A percentile compares a stretch with the other conserved stretches of the same genome.
Conservation (phyloP, 2,113 vertebrate genomes). For the Myrmecophaga tridactyla region DNA sequence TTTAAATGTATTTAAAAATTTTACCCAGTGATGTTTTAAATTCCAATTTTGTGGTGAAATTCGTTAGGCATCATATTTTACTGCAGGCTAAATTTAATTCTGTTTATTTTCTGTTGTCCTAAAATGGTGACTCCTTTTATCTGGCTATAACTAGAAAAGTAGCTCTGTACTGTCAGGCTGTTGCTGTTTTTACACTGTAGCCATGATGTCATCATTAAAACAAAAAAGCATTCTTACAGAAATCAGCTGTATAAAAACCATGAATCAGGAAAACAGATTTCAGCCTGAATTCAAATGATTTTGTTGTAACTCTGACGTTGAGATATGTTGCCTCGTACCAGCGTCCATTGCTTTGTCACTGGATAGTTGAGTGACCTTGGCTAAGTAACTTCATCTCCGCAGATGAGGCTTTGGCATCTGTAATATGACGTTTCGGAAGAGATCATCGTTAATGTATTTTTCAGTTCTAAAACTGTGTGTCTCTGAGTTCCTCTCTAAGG, state of each 20-base stretch:
- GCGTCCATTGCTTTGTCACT: not conserved
- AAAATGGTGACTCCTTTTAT: not conserved
- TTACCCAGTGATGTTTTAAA: not conserved
- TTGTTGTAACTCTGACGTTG: not conserved
- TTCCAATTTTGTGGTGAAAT: not conserved
- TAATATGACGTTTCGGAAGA: not conserved
- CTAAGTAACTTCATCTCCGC: not conserved
- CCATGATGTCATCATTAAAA: not conserved
- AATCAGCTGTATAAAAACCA: not conserved
- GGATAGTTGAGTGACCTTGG: not conserved
- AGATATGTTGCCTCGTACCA: not conserved
- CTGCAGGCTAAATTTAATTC: not conserved
- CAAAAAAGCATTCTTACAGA: constrained; percentile 36
- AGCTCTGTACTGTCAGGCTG: not conserved
- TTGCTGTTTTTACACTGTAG: constrained; percentile 23
- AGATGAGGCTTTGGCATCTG: not conserved
- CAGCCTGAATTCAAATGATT: not conserved
- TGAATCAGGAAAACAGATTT: constrained; percentile 14
- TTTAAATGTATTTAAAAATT: not conserved
- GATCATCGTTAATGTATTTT: constrained; percentile 24
- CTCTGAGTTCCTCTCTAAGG: constrained; percentile 29
- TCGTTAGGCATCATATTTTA: not conserved
- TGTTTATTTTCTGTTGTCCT: not conserved
- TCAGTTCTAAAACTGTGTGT: constrained; percentile 28
- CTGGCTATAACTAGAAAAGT: constrained; percentile 16